A percentile compares a stretch with the other conserved stretches of the same genome.
These are phyloP conservation scores for Malurus leucopterus DNA, from an alignment of 2,797 vertebrate genomes.

Conservation along the genomic window DNA sequence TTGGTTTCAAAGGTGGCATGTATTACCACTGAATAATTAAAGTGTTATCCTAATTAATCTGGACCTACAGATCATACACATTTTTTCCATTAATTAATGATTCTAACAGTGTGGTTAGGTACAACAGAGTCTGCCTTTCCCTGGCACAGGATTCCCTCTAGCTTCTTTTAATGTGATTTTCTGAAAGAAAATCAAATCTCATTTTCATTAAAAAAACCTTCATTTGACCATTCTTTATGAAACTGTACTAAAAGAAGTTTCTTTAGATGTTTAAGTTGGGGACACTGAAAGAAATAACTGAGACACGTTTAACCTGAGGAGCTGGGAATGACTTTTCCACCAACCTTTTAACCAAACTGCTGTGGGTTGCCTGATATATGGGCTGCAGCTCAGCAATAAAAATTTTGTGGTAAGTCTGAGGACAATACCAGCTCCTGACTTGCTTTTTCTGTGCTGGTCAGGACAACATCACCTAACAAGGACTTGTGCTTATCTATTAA, in stretches of 20 bases:
- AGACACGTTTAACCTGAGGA: fast-evolving
- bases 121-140: neutral
- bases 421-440: neutral
- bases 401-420: neutral
- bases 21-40: neutral
- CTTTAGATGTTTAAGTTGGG: neutral
- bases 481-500: neutral
- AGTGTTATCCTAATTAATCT: neutral
- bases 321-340: neutral
- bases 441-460: neutral
- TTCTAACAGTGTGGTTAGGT: neutral
- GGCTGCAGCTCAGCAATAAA: neutral
- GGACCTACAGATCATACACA: neutral
- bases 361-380: neutral
- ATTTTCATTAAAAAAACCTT: neutral
- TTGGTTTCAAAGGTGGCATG: neutral
- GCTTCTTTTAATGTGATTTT: neutral
- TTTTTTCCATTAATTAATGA: neutral
- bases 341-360: neutral
- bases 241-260: neutral
- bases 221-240: neutral
- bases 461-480: neutral
- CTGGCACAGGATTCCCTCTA: neutral
- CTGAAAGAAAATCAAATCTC: neutral
- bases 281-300: neutral